Evolutionary conservation across 2,797 vertebrate species (phyloP), one percentile per base, ranked within the genome.

Genomic region (Choloepus didactylus): DNA sequence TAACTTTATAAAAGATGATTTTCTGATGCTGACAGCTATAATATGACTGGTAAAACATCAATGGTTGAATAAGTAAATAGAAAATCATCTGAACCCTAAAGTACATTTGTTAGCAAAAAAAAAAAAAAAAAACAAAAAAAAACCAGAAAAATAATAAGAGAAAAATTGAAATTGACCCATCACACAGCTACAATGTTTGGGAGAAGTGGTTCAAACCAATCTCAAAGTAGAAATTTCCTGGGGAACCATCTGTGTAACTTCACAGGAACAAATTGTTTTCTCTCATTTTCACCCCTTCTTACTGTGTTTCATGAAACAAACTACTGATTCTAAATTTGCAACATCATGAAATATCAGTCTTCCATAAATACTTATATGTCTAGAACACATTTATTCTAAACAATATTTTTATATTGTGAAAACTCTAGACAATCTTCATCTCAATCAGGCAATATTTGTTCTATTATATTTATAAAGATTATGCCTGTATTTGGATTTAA

Each of bases 31-130:
- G 75, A 70, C 5, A 31, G 79, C 76, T 31, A 77, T 56, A 49
- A 14, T 25, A 23, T 5, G 82, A 66, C 21, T 35, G 46, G 25
- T 8, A 38, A 88, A 66, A 77, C 87, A 96, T 75, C 11, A 80
- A 60, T 2, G 0, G 0, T 51, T 95, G 51, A 14, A 11, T 69
- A 41, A 86, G 38, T 60, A 38, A 49, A 4, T 21, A 64, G 81
- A 90, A 89, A 93, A 82, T 6, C 38, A n/a, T n/a, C 51, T 91
- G 15, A 75, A 84, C 44, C 16, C 46, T 44, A 89, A 89, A 59
- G 29, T 62, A 46, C 49, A 87, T 38, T 82, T 73, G 15, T 21
- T 38, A n/a, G n/a, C 41, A 79, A 56, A 25, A 51, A n/a, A 67
- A 67, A 23, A 31, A 67, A 35, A 35, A 35, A 35, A 35, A 35